Conservation (phyloP, 2,797 vertebrate genomes). For the Microctenopoma steveboyesi region DNA sequence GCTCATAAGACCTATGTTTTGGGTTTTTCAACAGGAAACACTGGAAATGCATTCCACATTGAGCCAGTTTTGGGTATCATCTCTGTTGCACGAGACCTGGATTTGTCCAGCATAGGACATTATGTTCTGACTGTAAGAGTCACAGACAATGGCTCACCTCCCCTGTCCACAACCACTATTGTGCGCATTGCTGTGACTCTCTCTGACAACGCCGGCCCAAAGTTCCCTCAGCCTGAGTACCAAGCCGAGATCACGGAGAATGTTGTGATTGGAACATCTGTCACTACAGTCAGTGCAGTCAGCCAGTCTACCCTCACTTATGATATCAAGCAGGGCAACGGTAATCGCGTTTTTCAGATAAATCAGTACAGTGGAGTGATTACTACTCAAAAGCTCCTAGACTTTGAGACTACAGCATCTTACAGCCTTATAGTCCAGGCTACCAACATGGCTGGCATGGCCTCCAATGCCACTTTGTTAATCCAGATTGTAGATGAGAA, state of each 20-base stretch:
- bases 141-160: conserved; percentile 89
- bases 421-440: conserved; percentile 90
- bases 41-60: conserved; percentile 91
- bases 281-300: conserved; percentile 89
- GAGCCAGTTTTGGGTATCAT: conserved; percentile 96
- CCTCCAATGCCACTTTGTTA: conserved; percentile 89
- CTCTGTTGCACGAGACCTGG: conserved; percentile 89
- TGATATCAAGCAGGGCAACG: conserved; percentile 91
- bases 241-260: conserved; percentile 93
- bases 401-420: conserved; percentile 87
- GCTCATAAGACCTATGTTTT: conserved; percentile 35
- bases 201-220: conserved; percentile 94
- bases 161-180: conserved; percentile 90
- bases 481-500: conserved; percentile 94
- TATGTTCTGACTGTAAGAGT: conserved; percentile 94
- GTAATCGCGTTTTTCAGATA: conserved; percentile 86
- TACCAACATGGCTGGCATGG: conserved; percentile 97
- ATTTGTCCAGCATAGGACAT: conserved; percentile 89
- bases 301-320: conserved; percentile 94
- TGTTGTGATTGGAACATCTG: conserved; percentile 88
- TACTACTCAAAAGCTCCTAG: conserved; percentile 88
- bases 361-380: conserved; percentile 97
- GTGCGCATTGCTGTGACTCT: conserved; percentile 92
- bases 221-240: conserved; percentile 92
- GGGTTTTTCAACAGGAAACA: conserved; percentile 87